Percentiles rank a stretch among this genome's conserved stretches.
Conservation (phyloP, 2,113 vertebrate genomes). For the Pan paniscus region DNA sequence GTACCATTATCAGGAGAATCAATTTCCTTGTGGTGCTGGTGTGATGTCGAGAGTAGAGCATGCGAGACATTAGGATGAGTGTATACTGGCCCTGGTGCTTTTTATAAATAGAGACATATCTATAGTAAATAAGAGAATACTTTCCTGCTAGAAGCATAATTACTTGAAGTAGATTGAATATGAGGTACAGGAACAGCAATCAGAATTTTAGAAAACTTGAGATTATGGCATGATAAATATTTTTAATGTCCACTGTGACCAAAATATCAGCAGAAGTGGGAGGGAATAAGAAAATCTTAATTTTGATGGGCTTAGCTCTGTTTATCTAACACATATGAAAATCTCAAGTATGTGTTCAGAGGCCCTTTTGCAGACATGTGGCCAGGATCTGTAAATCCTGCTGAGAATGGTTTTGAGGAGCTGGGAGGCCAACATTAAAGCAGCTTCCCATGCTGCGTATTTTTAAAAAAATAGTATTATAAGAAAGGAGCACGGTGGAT, state of each 20-base stretch:
- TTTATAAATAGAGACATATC: not conserved
- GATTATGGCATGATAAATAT: not conserved
- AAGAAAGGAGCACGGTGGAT: not conserved
- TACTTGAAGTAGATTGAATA: not conserved
- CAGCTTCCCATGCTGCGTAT: not conserved
- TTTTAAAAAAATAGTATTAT: not conserved
- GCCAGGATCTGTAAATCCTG: not conserved
- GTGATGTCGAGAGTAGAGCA: not conserved
- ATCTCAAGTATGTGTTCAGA: not conserved
- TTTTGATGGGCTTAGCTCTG: not conserved
- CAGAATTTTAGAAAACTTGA: slow-evolving; percentile 12
- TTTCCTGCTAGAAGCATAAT: not conserved
- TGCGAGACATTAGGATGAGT: no score
- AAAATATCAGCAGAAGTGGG: not conserved
- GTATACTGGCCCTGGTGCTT: not conserved
- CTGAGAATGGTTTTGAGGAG: not conserved
- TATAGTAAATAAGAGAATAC: not conserved
- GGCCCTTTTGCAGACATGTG: not conserved
- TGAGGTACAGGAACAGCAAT: not conserved
- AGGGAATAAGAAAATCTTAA: not conserved
- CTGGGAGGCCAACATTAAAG: not conserved
- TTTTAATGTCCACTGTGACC: not conserved
- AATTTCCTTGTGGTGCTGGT: not conserved
- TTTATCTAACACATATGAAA: slow-evolving; percentile 21
- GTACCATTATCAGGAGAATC: not conserved